Evolutionary conservation across 1,140 invertebrate species (phyloP).

Genomic region (Bombus confusus): DNA sequence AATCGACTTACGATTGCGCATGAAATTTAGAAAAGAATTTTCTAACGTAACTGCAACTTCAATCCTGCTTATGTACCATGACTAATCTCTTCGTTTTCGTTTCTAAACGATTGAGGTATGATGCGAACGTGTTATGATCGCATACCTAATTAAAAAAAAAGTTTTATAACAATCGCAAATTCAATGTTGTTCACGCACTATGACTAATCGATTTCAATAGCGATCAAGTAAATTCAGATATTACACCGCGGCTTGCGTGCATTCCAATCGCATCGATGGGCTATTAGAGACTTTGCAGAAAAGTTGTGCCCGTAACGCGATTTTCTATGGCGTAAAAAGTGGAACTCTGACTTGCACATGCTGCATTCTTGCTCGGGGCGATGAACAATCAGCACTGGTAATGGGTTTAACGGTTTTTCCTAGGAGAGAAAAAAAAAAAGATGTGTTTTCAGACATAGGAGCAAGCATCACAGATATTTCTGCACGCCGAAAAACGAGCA

Average conservation of each 20-base stretch:
- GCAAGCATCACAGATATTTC: not conserved
- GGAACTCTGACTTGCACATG: slow-evolving; percentile 39
- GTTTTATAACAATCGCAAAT: not conserved
- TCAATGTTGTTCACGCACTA: not conserved
- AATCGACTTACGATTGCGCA: not conserved
- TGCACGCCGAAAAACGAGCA: not conserved
- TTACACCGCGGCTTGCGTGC: not conserved
- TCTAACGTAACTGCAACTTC: not conserved
- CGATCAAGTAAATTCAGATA: not conserved
- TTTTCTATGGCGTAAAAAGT: slow-evolving; percentile 40
- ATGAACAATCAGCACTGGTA: not conserved
- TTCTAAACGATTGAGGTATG: not conserved
- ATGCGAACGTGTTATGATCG: not conserved
- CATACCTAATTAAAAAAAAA: not conserved
- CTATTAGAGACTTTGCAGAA: not conserved
- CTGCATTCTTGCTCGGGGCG: not conserved
- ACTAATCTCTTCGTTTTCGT: not conserved
- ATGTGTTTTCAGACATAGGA: not conserved
- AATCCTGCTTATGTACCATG: not conserved
- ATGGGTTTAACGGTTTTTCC: slow-evolving; percentile 30
- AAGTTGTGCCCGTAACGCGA: slow-evolving; percentile 5
- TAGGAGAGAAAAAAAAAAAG: not conserved
- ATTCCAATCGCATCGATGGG: not conserved
- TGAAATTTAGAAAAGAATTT: not conserved
- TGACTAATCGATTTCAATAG: not conserved